Base-by-base conservation (phyloP, 2,888 invertebrate genomes). In the Ypsolopha scabrella region DNA sequence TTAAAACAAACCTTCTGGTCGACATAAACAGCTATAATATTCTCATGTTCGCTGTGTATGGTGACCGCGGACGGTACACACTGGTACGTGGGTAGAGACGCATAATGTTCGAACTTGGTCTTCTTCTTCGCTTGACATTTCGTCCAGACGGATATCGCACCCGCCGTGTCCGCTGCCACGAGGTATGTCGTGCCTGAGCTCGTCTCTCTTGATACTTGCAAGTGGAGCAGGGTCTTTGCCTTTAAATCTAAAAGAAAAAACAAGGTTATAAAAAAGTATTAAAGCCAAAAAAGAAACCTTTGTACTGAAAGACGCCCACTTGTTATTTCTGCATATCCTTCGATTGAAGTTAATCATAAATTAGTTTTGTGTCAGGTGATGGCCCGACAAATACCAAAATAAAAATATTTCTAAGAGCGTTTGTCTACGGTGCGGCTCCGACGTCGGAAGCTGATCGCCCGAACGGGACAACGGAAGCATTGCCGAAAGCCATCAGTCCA, bases 61-160 rank as follows among this genome's bases (percentile, higher is more conserved):
- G 90, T 88, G 58, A 96, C 63, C 0, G 95, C 93, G 0, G 93
- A 93, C 0, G 93, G 91, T 39, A 91, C 87, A 55, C 89, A 91
- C 9, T 80, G 76, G 66, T 94, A 93, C 36, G 85, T 90, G 0
- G 96, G 96, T 58, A 96, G 74, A 50, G 88, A 88, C 54, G 90
- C 88, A 53, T 78, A 62, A 51, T 70, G 75, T 37, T 76, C 72
- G 52, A 74, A 80, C 56, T 72, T 83, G 54, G 55, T 57, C 60
- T 58, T 80, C 37, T 59, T 56, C 6, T 61, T 60, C 52, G 70
- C 24, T 24, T 4, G 2, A 24, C 24, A 24, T 24, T 24, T 61
- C 60, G 63, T 70, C 90, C 93, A 95, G 10, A 94, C 87, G 0
- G 88, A 87, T 41, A 96, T 89, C 48, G 88, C 87, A 54, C 92